Base-by-base conservation (phyloP, 2,888 invertebrate species). In the Protophormia terraenovae region DNA sequence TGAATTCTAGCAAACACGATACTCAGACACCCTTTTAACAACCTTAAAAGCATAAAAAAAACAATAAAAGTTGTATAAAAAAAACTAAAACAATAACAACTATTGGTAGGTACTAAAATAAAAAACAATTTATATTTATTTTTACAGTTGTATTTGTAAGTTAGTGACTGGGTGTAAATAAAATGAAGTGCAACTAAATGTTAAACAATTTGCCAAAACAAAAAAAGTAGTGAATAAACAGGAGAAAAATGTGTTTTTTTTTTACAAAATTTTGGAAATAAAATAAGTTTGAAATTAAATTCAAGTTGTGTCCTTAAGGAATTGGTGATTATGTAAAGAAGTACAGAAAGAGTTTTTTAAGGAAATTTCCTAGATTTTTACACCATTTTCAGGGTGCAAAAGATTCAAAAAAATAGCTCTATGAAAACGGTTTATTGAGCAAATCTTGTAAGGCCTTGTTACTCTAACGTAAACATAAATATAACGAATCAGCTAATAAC, bases 21-120 rank as follows among this genome's bases (percentile, higher is more conserved):
- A 83, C 83, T 83, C 73, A 78, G 83, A 83, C 83, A 69, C 73
- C 78, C 38, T 79, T n/a, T 83, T 79, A 73, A 64, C 35, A 83
- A 24, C 55, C 19, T 35, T 32, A 19, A 32, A 45, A 60, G 29
- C 10, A 55, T 16, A 79, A 62, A 14, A 62, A 41, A 72, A 66
- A 35, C 79, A 50, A 50, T 53, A 45, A 60, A 62, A 53, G n/a
- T n/a, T n/a, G n/a, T 35, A 38, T 10, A n/a, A n/a, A 12, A 78
- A 22, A 35, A 53, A 27, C 41, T 58, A 58, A 45, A 58, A 60
- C 32, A 14, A 58, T 32, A 53, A 22, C 53, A 24, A 14, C n/a
- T n/a, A n/a, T n/a, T n/a, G n/a, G n/a, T n/a, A n/a, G n/a, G n/a
- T n/a, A n/a, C n/a, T 24, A 16, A 22, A 69, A 38, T 16, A 3